Base-by-base conservation (phyloP, 2,888 invertebrate genomes). In the Orthosia gracilis region DNA sequence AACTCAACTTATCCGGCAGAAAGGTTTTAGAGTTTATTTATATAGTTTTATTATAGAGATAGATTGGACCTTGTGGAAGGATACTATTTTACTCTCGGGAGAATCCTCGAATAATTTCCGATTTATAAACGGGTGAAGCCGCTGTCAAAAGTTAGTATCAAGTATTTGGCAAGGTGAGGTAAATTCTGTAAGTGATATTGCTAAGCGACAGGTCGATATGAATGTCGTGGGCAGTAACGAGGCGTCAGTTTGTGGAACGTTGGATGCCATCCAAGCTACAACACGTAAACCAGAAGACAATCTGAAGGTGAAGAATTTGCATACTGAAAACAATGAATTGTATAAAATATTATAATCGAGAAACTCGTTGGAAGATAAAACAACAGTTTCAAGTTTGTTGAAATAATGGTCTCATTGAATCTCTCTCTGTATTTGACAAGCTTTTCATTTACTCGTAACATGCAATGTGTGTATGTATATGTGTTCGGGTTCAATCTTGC, bases 261-360 rank as follows among this genome's bases (percentile, higher is more conserved):
- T 87, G 87, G 87, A 83, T 66, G 9, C 17, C 57, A 73, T 85
- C 87, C 87, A 88, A 87, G 50, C 68, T 50, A 65, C 54, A 15
- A 68, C 66, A 80, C 72, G 52, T 80, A 78, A 85, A 85, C 73
- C 49, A 81, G 17, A 54, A 72, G 73, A 80, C 62, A 62, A 62
- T 59, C 54, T 3, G 49, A 68, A 84, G 50, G 50, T 59, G 26
- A 21, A 17, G 23, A 64, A 49, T 71, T 66, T 73, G n/a, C 80
- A 74, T 70, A 70, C 61, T 69, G 50, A 73, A 84, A 73, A 84
- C 55, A 69, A 79, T 15, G 50, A 69, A 65, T 57, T 66, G 69
- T 31, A 69, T 58, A 66, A 57, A 83, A 61, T n/a, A 65, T 58
- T 55, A 21, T 21, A 17, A 45, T 12, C 13, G 31, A 49, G 23